Conservation (phyloP, 2,797 vertebrate species). For the Fratercula arctica region DNA sequence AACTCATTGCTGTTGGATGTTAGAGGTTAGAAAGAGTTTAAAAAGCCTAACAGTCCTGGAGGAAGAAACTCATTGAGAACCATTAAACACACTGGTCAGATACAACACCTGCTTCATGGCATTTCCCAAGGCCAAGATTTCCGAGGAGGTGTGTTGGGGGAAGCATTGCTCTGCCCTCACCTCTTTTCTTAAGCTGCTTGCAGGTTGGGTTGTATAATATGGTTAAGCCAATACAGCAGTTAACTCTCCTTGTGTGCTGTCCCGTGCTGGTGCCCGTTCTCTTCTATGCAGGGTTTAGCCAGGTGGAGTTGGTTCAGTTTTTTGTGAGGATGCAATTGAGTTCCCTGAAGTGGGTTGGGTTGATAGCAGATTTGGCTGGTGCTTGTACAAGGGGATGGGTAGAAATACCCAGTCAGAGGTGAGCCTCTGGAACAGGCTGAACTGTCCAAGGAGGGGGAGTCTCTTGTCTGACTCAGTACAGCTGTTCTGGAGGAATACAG, state of each 20-base stretch:
- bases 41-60: not conserved
- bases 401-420: not conserved
- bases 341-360: not conserved
- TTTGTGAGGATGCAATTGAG: not conserved
- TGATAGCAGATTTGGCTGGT: rapidly evolving
- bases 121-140: not conserved
- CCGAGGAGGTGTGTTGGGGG: not conserved
- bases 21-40: not conserved
- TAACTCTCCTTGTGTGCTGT: not conserved
- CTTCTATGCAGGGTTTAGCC: not conserved
- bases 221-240: not conserved
- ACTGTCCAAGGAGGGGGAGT: not conserved
- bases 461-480: not conserved
- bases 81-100: not conserved
- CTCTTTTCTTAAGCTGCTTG: not conserved
- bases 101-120: not conserved
- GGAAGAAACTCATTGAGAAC: not conserved
- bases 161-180: not conserved
- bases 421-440: not conserved
- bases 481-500: not conserved
- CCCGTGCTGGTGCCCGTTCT: rapidly evolving
- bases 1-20: not conserved
- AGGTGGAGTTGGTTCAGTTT: not conserved
- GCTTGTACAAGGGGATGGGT: not conserved
- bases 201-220: not conserved